Conservation (phyloP, 2,888 invertebrate species). For the Nymphalis c-album region DNA sequence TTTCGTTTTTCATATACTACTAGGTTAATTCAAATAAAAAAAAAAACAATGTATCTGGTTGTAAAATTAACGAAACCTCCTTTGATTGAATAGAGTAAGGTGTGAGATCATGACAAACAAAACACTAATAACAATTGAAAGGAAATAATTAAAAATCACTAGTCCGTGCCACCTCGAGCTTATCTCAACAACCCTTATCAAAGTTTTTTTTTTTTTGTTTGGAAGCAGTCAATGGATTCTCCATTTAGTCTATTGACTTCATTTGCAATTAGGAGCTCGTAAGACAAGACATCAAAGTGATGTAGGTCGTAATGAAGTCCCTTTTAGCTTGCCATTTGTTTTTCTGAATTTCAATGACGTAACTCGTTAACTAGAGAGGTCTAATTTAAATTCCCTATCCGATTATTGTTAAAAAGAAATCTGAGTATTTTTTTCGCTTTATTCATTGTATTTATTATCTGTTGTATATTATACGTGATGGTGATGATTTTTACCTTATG, state of each 20-base stretch:
- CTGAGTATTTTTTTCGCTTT: not conserved
- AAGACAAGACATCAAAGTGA: constrained; percentile 35
- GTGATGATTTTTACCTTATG: too few species aligned
- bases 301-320: constrained; percentile 28
- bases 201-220: constrained; percentile 32
- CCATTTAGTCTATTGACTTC: constrained; percentile 26
- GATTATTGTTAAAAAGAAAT: not conserved
- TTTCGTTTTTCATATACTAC: too few species aligned
- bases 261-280: constrained; percentile 34
- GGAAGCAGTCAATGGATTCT: constrained; percentile 20
- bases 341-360: constrained; percentile 6
- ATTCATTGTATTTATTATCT: too few species aligned
- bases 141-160: constrained; percentile 9
- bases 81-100: too few species aligned
- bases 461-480: too few species aligned
- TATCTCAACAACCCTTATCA: constrained; percentile 28
- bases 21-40: too few species aligned
- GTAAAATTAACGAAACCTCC: too few species aligned
- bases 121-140: not conserved
- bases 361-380: constrained; percentile 1
- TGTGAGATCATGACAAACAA: not conserved
- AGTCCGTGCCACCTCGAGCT: constrained; percentile 5
- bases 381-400: not conserved
- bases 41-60: too few species aligned
- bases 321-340: constrained; percentile 27